A percentile compares a stretch with the other conserved stretches of the same genome.
These are phyloP conservation scores for Panopea generosa DNA, from an alignment of 2,888 invertebrate species.

Conservation along the genomic window DNA sequence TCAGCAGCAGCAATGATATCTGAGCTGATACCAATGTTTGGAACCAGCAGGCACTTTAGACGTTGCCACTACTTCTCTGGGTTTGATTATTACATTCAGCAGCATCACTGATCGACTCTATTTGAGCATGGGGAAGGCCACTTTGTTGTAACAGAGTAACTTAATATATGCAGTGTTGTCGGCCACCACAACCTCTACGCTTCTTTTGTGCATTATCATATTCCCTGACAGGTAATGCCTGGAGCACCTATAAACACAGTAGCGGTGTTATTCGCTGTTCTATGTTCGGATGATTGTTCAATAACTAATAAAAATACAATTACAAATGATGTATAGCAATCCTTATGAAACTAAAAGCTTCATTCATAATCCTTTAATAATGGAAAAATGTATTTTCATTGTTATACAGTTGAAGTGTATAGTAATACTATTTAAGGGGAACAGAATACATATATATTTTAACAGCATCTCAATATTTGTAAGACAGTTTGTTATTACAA, in stretches of 20 bases:
- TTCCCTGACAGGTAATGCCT: not conserved
- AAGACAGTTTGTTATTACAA: no score
- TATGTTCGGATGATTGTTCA: not conserved
- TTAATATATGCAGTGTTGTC: conserved; percentile 7
- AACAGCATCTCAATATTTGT: no score
- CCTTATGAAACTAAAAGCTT: no score
- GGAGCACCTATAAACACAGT: conserved; percentile 3
- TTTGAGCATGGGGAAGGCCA: conserved; percentile 9
- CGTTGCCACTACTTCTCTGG: conserved; percentile 12
- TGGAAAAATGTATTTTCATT: no score
- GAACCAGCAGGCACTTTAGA: not conserved
- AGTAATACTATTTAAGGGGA: no score
- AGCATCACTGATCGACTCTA: conserved; percentile 3
- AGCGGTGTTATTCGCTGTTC: not conserved
- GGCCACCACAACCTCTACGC: conserved; percentile 17
- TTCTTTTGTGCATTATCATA: conserved; percentile 12
- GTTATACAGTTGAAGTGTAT: no score
- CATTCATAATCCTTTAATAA: no score
- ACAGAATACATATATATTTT: no score
- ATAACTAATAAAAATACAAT: no score
- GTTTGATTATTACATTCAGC: conserved; percentile 15
- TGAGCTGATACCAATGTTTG: no score
- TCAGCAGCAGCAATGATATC: no score
- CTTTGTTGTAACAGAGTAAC: conserved; percentile 8
- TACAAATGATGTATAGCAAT: not conserved